A percentile compares a stretch with the other conserved stretches of the same genome.
phyloP scores from a whole-genome alignment of 2,888 invertebrate species.

The Nomada ruficornis region DNA sequence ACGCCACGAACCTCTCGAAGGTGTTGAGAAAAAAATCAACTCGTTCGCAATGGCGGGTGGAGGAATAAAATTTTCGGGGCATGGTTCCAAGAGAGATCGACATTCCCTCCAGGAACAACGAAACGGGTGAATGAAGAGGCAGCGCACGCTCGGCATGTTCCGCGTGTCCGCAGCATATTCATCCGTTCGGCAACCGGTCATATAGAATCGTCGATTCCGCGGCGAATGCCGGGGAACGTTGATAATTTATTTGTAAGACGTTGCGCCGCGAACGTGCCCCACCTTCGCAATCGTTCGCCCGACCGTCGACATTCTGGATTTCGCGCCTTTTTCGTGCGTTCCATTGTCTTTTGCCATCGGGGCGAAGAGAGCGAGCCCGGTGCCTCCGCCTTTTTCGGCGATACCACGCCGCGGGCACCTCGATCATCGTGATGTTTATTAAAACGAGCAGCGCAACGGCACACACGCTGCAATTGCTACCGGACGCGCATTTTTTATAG shows the following conservation, averaged over 20 bases:
- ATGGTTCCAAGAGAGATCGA: conserved; percentile 45
- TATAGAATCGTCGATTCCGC: conserved; percentile 71
- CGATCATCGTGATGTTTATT: conserved; percentile 67
- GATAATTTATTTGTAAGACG: conserved; percentile 82
- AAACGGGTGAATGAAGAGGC: conserved; percentile 67
- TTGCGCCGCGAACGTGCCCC: conserved; percentile 81
- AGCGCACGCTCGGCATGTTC: conserved; percentile 69
- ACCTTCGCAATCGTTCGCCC: conserved; percentile 74
- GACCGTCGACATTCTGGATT: conserved; percentile 74
- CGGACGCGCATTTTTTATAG: conserved; percentile 73
- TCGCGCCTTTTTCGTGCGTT: conserved; percentile 76
- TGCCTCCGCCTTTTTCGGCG: conserved; percentile 68
- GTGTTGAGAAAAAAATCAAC: no score
- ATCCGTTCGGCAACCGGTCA: conserved; percentile 62
- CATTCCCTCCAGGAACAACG: conserved; percentile 52
- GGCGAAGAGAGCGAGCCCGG: background rate
- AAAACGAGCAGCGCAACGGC: conserved; percentile 55
- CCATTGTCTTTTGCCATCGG: conserved; percentile 69
- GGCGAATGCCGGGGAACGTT: conserved; percentile 70
- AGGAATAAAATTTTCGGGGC: background rate
- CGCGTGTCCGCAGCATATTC: conserved; percentile 71
- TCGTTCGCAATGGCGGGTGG: background rate
- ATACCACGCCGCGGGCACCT: conserved; percentile 4
- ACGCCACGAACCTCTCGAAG: no score
- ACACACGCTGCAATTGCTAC: conserved; percentile 60